A percentile compares a stretch with the other conserved stretches of the same genome.
Conservation (phyloP, 2,888 invertebrate species). For the Acanthosepion pharaonis region DNA sequence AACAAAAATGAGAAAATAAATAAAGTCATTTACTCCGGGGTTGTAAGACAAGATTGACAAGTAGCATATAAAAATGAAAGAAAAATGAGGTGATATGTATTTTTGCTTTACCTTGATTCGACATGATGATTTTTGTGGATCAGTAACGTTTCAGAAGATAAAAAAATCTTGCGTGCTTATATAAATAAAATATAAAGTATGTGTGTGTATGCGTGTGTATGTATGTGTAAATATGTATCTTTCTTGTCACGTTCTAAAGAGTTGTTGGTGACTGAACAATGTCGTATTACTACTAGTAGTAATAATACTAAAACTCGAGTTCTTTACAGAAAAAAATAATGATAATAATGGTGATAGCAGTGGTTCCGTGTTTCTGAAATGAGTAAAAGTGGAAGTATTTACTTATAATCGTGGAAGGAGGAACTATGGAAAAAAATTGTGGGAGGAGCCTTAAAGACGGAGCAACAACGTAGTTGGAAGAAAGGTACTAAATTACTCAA, state of each 20-base stretch:
- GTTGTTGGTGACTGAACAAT: neutral
- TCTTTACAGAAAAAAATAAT: neutral
- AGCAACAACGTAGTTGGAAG: neutral
- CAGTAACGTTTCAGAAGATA: constrained; percentile 23
- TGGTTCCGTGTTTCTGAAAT: neutral
- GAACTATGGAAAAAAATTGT: neutral
- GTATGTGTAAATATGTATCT: too few relatives aligned
- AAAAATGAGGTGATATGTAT: too few relatives aligned
- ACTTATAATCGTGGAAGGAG: neutral
- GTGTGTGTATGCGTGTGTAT: neutral
- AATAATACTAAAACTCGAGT: neutral
- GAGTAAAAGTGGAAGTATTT: neutral
- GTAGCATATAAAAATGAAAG: too few relatives aligned
- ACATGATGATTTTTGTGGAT: constrained; percentile 36
- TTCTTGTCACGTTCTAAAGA: neutral
- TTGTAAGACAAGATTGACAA: too few relatives aligned
- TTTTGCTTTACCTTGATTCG: constrained; percentile 44
- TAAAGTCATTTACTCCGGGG: too few relatives aligned
- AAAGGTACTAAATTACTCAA: neutral
- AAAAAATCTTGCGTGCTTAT: constrained; percentile 14
- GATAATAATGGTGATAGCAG: neutral
- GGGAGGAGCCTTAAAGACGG: neutral
- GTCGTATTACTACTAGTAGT: neutral
- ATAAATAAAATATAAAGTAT: neutral
- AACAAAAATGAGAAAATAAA: too few relatives aligned